These are phyloP conservation scores for Catharus bicknelli DNA, from an alignment of 2,113 vertebrate species.

Conservation along the genomic window DNA sequence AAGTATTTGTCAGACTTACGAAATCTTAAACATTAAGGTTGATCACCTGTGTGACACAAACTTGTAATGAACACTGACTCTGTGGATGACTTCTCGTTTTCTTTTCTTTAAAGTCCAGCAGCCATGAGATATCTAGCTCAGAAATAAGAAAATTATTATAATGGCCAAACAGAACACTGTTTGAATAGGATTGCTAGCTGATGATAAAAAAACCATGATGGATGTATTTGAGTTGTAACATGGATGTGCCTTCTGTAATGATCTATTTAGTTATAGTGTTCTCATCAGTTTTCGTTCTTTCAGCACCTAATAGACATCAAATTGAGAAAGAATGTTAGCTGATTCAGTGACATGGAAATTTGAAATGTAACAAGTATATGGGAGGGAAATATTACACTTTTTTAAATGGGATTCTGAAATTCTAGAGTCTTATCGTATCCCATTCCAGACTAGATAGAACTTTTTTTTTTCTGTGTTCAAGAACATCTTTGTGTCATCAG, in stretches of 20 bases:
- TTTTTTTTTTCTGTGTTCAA: neutral
- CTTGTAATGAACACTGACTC: neutral
- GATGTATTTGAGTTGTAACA: neutral
- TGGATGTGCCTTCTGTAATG: neutral
- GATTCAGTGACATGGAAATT: neutral
- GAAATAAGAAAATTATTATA: neutral
- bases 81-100: neutral
- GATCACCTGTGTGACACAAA: neutral
- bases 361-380: neutral
- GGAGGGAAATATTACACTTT: neutral
- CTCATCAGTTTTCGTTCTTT: neutral
- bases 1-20: neutral
- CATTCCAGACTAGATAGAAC: neutral
- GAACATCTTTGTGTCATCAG: neutral
- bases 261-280: neutral
- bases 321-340: neutral
- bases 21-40: neutral
- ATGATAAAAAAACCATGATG: neutral
- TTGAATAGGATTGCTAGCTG: neutral
- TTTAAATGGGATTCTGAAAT: neutral
- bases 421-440: neutral
- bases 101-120: neutral
- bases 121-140: neutral
- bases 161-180: neutral
- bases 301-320: neutral